Evolutionary conservation across 2,888 invertebrate genomes (phyloP).

Genomic region (Chymomyza amoena): DNA sequence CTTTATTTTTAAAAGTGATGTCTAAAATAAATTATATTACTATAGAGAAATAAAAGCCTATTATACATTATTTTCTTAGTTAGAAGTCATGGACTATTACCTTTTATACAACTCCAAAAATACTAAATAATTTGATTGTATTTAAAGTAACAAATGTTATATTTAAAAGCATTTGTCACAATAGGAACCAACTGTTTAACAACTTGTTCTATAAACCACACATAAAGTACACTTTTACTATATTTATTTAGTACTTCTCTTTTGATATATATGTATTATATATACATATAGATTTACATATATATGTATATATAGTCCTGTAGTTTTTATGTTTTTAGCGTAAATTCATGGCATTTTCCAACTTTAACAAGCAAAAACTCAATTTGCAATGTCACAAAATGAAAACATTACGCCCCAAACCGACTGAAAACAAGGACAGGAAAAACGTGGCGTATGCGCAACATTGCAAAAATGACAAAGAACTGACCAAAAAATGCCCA

Average conservation of each 20-base stretch:
- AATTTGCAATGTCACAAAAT: slow-evolving; percentile 30
- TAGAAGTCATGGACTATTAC: too few relatives aligned
- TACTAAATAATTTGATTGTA: not conserved
- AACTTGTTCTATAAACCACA: not conserved
- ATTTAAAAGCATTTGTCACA: not conserved
- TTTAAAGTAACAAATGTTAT: not conserved
- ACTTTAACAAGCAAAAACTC: not conserved
- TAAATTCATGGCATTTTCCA: not conserved
- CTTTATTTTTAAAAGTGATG: too few relatives aligned
- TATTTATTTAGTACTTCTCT: slow-evolving; percentile 3
- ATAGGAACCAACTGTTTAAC: not conserved
- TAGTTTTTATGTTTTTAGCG: not conserved
- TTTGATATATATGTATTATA: not conserved
- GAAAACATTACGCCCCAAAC: slow-evolving; percentile 49
- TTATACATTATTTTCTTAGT: too few relatives aligned
- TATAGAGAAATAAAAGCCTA: too few relatives aligned
- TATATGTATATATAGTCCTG: not conserved
- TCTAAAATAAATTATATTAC: too few relatives aligned
- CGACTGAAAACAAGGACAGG: slow-evolving; percentile 12
- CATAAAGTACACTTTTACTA: not conserved
- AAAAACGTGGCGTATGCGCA: slow-evolving; percentile 44
- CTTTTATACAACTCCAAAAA: not conserved
- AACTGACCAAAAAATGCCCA: slow-evolving; percentile 34
- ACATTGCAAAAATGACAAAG: slow-evolving; percentile 53
- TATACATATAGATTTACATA: too few relatives aligned